A percentile compares a stretch with the other conserved stretches of the same genome.
These are phyloP conservation scores for Formica aserva DNA, from an alignment of 2,888 invertebrate species.

Conservation along the genomic window DNA sequence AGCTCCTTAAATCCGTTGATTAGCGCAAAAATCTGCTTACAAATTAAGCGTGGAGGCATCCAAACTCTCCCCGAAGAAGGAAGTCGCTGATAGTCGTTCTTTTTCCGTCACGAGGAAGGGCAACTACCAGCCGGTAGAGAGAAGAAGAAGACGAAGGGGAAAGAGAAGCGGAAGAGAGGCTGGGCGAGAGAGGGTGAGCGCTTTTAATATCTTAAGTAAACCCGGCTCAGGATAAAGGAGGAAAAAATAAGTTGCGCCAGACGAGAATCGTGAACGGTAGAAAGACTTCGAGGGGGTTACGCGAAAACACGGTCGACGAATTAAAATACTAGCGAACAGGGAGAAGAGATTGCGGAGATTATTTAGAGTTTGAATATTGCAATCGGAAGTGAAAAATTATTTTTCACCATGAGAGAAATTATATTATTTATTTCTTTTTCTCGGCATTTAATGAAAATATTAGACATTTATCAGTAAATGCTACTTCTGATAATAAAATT, in stretches of 20 bases:
- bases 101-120: constrained; percentile 38
- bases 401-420: not conserved
- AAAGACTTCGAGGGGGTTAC: constrained; percentile 63
- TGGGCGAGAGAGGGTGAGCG: constrained; percentile 69
- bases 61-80: constrained; percentile 68
- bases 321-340: constrained; percentile 78
- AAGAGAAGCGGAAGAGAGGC: constrained; percentile 65
- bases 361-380: constrained; percentile 20
- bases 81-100: constrained; percentile 4
- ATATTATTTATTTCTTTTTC: not conserved
- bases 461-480: not conserved
- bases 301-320: constrained; percentile 82
- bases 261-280: constrained; percentile 63
- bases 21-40: constrained; percentile 86
- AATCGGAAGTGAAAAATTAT: constrained; percentile 30
- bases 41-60: constrained; percentile 84
- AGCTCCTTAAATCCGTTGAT: constrained; percentile 84
- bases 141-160: constrained; percentile 60
- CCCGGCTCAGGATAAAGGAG: constrained; percentile 76
- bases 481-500: not conserved
- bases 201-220: constrained; percentile 86
- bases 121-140: constrained; percentile 44
- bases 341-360: constrained; percentile 25
- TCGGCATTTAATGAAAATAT: not conserved
- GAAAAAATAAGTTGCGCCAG: constrained; percentile 78